Percentiles rank a stretch among this genome's conserved stretches.
These are phyloP conservation scores for Melipona bicolor DNA, from an alignment of 2,888 invertebrate species.

Conservation along the genomic window DNA sequence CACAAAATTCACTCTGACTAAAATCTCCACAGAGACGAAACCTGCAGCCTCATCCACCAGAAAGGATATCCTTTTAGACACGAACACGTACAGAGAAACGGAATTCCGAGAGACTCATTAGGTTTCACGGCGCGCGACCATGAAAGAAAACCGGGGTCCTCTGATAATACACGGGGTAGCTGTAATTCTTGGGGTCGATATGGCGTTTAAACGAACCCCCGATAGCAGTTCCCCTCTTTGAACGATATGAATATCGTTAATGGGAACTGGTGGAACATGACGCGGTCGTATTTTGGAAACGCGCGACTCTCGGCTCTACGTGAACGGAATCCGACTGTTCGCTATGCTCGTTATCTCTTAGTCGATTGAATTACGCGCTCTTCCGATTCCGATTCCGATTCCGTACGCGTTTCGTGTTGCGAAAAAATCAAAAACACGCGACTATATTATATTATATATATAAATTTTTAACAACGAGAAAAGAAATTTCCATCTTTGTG, in stretches of 20 bases:
- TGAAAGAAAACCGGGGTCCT: conserved; percentile 1
- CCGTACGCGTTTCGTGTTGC: no score
- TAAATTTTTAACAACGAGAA: no score
- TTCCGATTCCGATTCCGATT: background rate
- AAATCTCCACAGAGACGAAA: background rate
- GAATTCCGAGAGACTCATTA: conserved; percentile 40
- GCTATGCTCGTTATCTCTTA: conserved; percentile 27
- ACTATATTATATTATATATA: no score
- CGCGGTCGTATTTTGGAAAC: conserved; percentile 31
- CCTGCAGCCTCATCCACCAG: background rate
- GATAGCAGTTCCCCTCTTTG: conserved; percentile 22
- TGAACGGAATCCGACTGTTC: conserved; percentile 48
- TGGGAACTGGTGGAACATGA: conserved; percentile 38
- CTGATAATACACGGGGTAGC: conserved; percentile 38
- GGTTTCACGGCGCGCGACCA: conserved; percentile 39
- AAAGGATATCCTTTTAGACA: background rate
- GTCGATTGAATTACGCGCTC: conserved; percentile 43
- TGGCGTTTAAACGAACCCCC: conserved; percentile 43
- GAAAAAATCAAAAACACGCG: background rate
- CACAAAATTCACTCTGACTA: background rate
- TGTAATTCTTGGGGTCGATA: conserved; percentile 51
- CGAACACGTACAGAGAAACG: background rate
- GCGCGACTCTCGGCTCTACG: conserved; percentile 29
- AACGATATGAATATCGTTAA: conserved; percentile 56
- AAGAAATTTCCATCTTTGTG: no score